Evolutionary conservation across 2,797 vertebrate genomes (phyloP), one percentile per base, ranked within the genome.

Genomic region (Cephalopachus bancanus): DNA sequence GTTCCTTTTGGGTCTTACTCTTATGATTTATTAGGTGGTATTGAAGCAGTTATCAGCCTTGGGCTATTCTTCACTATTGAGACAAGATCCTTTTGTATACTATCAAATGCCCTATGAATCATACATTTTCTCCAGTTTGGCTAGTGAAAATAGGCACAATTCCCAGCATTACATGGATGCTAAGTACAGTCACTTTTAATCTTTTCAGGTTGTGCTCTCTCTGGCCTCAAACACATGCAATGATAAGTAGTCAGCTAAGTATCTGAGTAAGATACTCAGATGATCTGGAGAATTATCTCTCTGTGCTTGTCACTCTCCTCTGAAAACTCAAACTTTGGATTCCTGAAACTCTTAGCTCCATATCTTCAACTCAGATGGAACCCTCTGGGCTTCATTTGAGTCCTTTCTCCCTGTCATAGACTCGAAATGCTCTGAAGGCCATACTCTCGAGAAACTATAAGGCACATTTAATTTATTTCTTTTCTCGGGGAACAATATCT

Each of bases 341-440:
- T 88, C 12, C 26, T 22, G 7, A 55, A 87, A 53, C 19, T 37
- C 59, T 65, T 10, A 26, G 37, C 9, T 71, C 22, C 2, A 17
- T 59, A 16, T 85, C 53, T 89, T 55, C 80, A 33, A 10, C 17
- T 59, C 15, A 30, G 30, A 62, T 44, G 44, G 30, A 69, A 24
- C 2, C 3, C n/a, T 24, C 49, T 12, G 16, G 4, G 9, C 11
- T 62, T 15, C 4, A 28, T 17, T 4, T 15, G 37, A 12, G 8
- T 69, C 57, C 44, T 65, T 5, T 11, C 17, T 64, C 17, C 22
- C 49, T 33, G 3, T 5, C 11, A 20, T 51, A 33, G 8, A 19
- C 20, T 76, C 20, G 7, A 81, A 33, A 80, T 11, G 75, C 51
- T 80, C 69, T 64, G 49, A 67, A 5, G 12, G 16, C 12, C 17